A percentile compares a stretch with the other conserved stretches of the same genome.
phyloP scores from a whole-genome alignment of 1,140 invertebrate species.

The Colletes latitarsis region DNA sequence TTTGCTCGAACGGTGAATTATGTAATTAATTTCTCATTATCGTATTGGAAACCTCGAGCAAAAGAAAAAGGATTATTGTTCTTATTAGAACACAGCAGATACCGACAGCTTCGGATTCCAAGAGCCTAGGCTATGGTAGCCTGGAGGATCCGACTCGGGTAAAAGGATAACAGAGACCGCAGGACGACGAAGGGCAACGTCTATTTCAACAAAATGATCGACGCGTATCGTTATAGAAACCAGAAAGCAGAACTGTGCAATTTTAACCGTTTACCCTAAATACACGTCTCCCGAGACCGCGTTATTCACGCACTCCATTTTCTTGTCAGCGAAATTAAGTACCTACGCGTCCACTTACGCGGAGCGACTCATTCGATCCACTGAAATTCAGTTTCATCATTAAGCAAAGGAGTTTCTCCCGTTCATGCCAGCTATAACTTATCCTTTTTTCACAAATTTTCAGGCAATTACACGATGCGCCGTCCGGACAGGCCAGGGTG shows the following conservation, averaged over 20 bases:
- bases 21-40: too few relatives aligned
- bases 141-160: too few relatives aligned
- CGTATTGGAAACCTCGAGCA: too few relatives aligned
- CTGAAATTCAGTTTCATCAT: not conserved
- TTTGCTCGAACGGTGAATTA: too few relatives aligned
- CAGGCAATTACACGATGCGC: constrained; percentile 3
- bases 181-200: not conserved
- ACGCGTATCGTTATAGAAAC: not conserved
- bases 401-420: not conserved
- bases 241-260: not conserved
- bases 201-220: not conserved
- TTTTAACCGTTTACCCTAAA: not conserved
- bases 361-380: not conserved
- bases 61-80: too few relatives aligned
- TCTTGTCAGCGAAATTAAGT: not conserved
- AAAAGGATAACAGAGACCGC: not conserved
- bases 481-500: not conserved
- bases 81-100: too few relatives aligned
- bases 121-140: too few relatives aligned
- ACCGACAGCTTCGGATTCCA: too few relatives aligned
- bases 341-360: not conserved
- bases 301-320: not conserved
- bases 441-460: constrained; percentile 13
- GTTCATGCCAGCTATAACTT: not conserved
- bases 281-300: not conserved